Conservation (phyloP, 2,888 invertebrate genomes). For the Synergus gifuensis region DNA sequence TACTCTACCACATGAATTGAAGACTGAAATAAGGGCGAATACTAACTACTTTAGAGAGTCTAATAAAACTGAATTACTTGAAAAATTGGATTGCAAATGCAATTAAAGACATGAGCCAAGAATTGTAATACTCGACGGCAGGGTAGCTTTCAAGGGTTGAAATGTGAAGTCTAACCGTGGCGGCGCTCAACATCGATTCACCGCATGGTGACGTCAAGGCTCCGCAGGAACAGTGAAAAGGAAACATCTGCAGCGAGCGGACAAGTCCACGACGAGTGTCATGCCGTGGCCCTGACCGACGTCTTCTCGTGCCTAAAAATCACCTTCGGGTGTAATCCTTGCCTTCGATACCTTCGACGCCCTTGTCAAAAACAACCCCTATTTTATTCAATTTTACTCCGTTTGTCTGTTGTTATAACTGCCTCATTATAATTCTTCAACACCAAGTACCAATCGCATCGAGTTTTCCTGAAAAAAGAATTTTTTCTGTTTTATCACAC, state of each 20-base stretch:
- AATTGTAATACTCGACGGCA: slow-evolving; percentile 42
- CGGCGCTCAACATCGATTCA: slow-evolving; percentile 64
- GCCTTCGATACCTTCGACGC: slow-evolving; percentile 45
- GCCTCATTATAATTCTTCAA: neutral
- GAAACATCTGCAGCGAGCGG: slow-evolving; percentile 49
- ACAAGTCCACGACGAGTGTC: slow-evolving; percentile 52
- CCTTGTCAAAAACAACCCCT: slow-evolving; percentile 18
- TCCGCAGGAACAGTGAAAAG: slow-evolving; percentile 54
- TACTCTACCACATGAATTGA: neutral
- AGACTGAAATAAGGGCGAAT: neutral
- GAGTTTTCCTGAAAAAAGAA: neutral
- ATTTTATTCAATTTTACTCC: neutral
- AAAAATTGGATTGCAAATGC: slow-evolving; percentile 5
- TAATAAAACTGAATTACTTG: neutral
- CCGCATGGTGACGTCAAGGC: slow-evolving; percentile 63
- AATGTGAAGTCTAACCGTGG: slow-evolving; percentile 55
- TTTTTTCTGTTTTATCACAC: slow-evolving; percentile 26
- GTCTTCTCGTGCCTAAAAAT: slow-evolving; percentile 54
- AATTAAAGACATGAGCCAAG: slow-evolving; percentile 42
- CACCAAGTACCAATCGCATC: slow-evolving; percentile 1
- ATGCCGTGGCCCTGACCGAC: slow-evolving; percentile 65
- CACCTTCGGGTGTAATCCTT: slow-evolving; percentile 45
- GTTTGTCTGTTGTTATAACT: neutral
- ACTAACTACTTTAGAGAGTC: neutral
- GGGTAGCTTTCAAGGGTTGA: slow-evolving; percentile 54